Conservation (phyloP, 2,113 vertebrate genomes). For the Casuarius casuarius region DNA sequence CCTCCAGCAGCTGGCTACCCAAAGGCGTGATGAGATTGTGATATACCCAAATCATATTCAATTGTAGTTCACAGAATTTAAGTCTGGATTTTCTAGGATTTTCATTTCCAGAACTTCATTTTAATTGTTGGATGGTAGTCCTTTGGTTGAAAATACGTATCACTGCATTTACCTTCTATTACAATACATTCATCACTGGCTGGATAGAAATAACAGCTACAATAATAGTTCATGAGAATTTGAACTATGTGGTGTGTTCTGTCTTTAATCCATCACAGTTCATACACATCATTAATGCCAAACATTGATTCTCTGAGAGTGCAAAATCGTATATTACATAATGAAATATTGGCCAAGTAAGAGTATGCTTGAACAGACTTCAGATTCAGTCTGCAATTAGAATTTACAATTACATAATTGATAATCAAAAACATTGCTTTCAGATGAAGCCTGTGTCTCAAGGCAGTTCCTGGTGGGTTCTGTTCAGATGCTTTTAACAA, state of each 20-base stretch:
- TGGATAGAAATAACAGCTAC: not conserved
- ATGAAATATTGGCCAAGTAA: not conserved
- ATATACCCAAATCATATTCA: not conserved
- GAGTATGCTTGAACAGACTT: not conserved
- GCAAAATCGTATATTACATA: not conserved
- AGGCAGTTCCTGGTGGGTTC: not conserved
- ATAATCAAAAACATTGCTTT: not conserved
- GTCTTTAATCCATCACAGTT: not conserved
- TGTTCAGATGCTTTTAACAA: not conserved
- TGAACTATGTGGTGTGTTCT: not conserved
- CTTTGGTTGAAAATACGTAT: not conserved
- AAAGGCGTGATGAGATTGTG: not conserved
- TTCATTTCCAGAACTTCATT: not conserved
- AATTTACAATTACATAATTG: not conserved
- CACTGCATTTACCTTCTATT: not conserved
- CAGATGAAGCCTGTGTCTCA: not conserved
- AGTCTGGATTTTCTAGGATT: not conserved
- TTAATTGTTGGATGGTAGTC: not conserved
- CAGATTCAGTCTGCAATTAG: not conserved
- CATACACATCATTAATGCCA: not conserved
- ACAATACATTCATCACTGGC: not conserved
- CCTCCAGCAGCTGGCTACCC: not conserved
- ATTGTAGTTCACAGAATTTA: not conserved
- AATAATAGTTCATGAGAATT: not conserved
- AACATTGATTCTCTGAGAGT: not conserved